Evolutionary conservation across 37 sponge, comb jelly and placozoan species (phyloP), one percentile per base, ranked within the genome.

Genomic region (Ianthella basta): DNA sequence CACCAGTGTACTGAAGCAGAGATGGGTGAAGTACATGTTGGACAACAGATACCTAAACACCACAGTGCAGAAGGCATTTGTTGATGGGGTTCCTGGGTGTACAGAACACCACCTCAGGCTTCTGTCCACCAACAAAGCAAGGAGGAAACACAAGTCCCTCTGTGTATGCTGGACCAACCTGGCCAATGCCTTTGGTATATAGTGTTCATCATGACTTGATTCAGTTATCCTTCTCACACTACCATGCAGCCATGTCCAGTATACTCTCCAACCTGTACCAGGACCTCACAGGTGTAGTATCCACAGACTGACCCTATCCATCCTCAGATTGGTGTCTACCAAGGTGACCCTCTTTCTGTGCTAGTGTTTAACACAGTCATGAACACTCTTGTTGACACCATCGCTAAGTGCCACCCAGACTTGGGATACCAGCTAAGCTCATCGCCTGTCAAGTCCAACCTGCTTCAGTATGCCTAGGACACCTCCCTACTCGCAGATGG

Each of bases 51-150:
- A 81, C 61, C 81, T 81, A 3, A 50, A 81, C 61, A 81, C 54
- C n/a, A 40, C 59, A 65, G 63, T 82, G 54, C 66, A 29, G 27
- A 65, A 57, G 23, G 72, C 72, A 20, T 70, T 70, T 33, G 72
- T 70, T 16, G 72, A 70, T 16, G 37, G 72, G 36, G 35, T 65
- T 53, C 83, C 83, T 15, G 83, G 83, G 13, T 82, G 83, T 67
- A 82, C 83, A 21, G 83, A 82, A 35, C 83, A 82, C 41, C 83
- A 82, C 67, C 18, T 63, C 24, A 82, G 63, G 56, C 68, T 82
- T 10, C n/a, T 70, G 72, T 34, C 72, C 33, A 29, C 29, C 29
- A 33, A 70, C 3, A 35, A 70, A 24, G 33, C 83, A 65, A 32
- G 67, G 30, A 40, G 33, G 41, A 82, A 37, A 18, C 67, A 65